Conservation (phyloP, 2,888 invertebrate genomes). For the Drosophila maculinotata region DNA sequence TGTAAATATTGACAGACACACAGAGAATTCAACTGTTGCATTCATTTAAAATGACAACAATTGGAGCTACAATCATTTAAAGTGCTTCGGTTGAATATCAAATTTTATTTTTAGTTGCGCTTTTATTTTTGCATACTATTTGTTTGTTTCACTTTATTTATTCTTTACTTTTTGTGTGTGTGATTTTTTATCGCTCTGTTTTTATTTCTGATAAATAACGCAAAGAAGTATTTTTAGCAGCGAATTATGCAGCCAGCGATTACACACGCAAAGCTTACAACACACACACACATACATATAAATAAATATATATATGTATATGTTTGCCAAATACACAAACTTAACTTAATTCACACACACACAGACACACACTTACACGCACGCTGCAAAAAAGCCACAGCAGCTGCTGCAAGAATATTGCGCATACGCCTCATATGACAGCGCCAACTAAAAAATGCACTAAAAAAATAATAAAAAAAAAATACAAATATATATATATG, state of each 20-base stretch:
- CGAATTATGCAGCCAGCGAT: slow-evolving; percentile 58
- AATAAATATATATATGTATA: slow-evolving; percentile 9
- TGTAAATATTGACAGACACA: not conserved
- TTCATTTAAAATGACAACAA: too few species aligned
- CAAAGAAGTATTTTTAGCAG: slow-evolving; percentile 74
- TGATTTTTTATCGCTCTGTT: slow-evolving; percentile 7
- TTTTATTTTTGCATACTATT: slow-evolving; percentile 2
- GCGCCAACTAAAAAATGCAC: slow-evolving; percentile 53
- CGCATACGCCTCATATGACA: slow-evolving; percentile 58
- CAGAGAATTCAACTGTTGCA: not conserved
- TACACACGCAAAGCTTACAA: slow-evolving; percentile 37
- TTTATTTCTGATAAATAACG: slow-evolving; percentile 28
- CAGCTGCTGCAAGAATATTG: slow-evolving; percentile 53
- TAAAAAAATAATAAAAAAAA: slow-evolving; percentile 18
- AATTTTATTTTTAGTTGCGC: not conserved
- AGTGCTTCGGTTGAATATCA: not conserved
- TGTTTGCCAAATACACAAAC: slow-evolving; percentile 34
- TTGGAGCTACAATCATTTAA: not conserved
- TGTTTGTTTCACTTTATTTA: not conserved
- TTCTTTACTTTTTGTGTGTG: slow-evolving; percentile 5
- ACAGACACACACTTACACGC: slow-evolving; percentile 23
- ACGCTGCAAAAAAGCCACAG: slow-evolving; percentile 24
- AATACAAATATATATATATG: slow-evolving; percentile 10
- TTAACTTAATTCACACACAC: slow-evolving; percentile 32
- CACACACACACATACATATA: slow-evolving; percentile 1